Evolutionary conservation across 2,113 vertebrate species (phyloP), one percentile per base, ranked within the genome.

Genomic region (Columba janthina): DNA sequence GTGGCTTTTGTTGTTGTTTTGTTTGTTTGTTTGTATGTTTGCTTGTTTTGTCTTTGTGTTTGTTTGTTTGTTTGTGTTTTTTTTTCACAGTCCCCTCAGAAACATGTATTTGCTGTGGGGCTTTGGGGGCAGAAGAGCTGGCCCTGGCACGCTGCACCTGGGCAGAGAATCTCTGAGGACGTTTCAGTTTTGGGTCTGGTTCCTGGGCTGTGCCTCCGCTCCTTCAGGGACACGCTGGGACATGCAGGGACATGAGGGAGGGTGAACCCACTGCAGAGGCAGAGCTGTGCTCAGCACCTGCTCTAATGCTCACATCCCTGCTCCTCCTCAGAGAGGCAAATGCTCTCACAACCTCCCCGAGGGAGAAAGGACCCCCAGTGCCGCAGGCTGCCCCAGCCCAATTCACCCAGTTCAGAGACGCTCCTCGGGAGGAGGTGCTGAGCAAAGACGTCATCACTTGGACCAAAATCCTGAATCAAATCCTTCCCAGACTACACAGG

Each of bases 311-410:
- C 15, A 8, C 3, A 2, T 57, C n/a, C 34, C 34, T 1, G 0
- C 13, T 79, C 26, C 64, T 86, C 83, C 42, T 34, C 57, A 78
- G 57, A 18, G 71, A 79, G 38, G 17, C 10, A 48, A 83, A 61
- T 2, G 31, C 16, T 83, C 7, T 34, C 29, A 56, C 50, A 92
- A 26, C 15, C 19, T 78, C 25, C 16, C 53, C 0, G 1, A 26
- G 32, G 80, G 60, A 69, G 72, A 22, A 79, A 31, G 69, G 50
- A 44, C 26, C 80, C 18, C 20, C 5, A 3, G 19, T 1, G 3
- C 26, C 2, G 0, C 2, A 10, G 60, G 46, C 67, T 70, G 56
- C 51, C 46, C 56, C n/a, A 70, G 75, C 44, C 34, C 1, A 0
- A n/a, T 24, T 92, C 76, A 76, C 21, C 9, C 64, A 64, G 51